Percentiles rank a stretch among this genome's conserved stretches.
These are phyloP conservation scores for Ridgeia piscesae DNA, from an alignment of 1,140 invertebrate species.

Conservation along the genomic window DNA sequence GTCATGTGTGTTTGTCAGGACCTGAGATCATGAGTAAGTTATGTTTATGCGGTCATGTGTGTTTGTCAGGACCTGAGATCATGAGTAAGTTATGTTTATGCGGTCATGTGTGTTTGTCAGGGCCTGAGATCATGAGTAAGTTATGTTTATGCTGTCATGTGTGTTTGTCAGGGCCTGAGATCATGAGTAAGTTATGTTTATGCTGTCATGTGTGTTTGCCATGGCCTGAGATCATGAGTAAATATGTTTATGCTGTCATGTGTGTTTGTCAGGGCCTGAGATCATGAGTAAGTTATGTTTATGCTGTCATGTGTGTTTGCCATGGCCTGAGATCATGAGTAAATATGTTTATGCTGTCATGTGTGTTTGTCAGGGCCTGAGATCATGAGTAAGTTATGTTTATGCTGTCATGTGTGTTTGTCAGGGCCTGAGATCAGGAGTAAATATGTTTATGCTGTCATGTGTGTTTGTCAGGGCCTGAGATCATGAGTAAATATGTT, in stretches of 20 bases:
- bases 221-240: slow-evolving; percentile 99
- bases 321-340: slow-evolving; percentile 98
- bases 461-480: slow-evolving; percentile 72
- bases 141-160: too few relatives aligned
- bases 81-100: too few relatives aligned
- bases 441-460: too few relatives aligned
- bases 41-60: too few relatives aligned
- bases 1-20: slow-evolving; percentile 62
- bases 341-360: too few relatives aligned
- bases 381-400: slow-evolving; percentile 99
- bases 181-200: slow-evolving; percentile 99
- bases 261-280: slow-evolving; percentile 75
- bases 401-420: too few relatives aligned
- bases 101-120: slow-evolving; percentile 56
- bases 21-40: slow-evolving; percentile 99
- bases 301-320: too few relatives aligned
- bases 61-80: slow-evolving; percentile 84
- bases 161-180: slow-evolving; percentile 79
- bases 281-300: slow-evolving; percentile 99
- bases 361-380: slow-evolving; percentile 75
- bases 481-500: slow-evolving; percentile 99
- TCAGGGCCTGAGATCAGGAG: slow-evolving; percentile 98
- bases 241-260: too few relatives aligned
- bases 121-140: slow-evolving; percentile 99
- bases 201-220: slow-evolving; percentile 30